phyloP scores from a whole-genome alignment of 2,797 vertebrate genomes.

The Sparidentex hasta region DNA sequence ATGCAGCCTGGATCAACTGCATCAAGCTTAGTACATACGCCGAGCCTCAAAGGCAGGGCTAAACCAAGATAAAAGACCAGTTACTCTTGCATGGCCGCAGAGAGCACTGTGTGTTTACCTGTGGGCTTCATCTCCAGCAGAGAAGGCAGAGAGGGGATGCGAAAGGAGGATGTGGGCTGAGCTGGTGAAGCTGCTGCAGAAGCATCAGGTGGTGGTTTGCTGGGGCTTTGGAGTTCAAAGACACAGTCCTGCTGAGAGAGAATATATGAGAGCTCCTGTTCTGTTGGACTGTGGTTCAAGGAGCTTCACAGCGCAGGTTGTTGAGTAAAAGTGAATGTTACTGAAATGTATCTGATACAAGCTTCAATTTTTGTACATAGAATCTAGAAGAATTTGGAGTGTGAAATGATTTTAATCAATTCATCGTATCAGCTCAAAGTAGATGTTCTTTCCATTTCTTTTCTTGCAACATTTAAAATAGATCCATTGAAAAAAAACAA shows the following conservation, averaged over 20 bases:
- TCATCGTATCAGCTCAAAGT: not conserved
- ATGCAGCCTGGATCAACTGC: not conserved
- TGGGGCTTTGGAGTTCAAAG: constrained; percentile 65
- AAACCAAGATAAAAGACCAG: constrained; percentile 55
- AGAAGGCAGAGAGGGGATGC: constrained; percentile 54
- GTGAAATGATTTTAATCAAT: not conserved
- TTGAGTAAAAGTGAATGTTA: not conserved
- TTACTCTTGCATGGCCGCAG: constrained; percentile 23
- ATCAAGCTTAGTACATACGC: constrained; percentile 5
- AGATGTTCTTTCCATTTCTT: not conserved
- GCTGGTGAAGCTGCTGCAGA: constrained; percentile 45
- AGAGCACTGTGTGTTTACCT: constrained; percentile 72
- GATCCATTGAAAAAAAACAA: not conserved
- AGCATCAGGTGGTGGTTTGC: constrained; percentile 44
- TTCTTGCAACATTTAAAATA: not conserved
- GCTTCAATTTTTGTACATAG: not conserved
- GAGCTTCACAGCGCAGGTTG: constrained; percentile 18
- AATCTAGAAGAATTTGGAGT: not conserved
- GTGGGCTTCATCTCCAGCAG: constrained; percentile 69
- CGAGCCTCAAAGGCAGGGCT: constrained; percentile 37
- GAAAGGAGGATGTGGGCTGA: constrained; percentile 35
- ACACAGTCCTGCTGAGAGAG: constrained; percentile 64
- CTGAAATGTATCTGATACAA: not conserved
- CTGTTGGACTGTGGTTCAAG: constrained; percentile 15
- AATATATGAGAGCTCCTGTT: constrained; percentile 39